A percentile compares a stretch with the other conserved stretches of the same genome.
These are phyloP conservation scores for Tragelaphus scriptus DNA, from an alignment of 2,113 vertebrate species.

Conservation along the genomic window DNA sequence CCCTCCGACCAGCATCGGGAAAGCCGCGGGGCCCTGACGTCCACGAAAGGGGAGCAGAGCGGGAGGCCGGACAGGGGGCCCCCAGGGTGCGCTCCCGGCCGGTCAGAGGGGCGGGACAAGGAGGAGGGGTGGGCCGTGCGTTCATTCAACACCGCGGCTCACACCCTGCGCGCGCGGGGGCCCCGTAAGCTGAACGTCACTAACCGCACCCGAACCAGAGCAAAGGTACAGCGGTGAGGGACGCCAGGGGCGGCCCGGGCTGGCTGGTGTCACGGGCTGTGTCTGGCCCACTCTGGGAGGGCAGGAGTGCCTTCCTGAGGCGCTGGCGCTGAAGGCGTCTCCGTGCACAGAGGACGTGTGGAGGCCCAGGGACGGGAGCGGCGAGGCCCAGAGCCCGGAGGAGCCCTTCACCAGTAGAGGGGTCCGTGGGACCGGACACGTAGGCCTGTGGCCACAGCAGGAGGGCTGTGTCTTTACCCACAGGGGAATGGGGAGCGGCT, in stretches of 20 bases:
- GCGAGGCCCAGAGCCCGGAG: not conserved
- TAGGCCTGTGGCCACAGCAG: not conserved
- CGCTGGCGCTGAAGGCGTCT: not conserved
- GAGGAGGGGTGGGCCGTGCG: rapidly evolving
- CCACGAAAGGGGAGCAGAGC: not conserved
- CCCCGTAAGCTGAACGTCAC: not conserved
- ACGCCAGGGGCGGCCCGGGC: not conserved
- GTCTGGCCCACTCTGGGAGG: not conserved
- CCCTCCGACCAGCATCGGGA: not conserved
- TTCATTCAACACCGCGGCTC: not conserved
- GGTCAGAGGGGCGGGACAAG: not conserved
- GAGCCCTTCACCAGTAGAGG: not conserved
- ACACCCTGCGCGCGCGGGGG: rapidly evolving
- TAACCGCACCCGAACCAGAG: not conserved
- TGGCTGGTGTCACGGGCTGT: not conserved
- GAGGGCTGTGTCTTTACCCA: not conserved
- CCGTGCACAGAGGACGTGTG: not conserved
- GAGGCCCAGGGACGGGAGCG: not conserved
- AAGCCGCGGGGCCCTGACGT: not conserved
- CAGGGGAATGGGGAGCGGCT: not conserved
- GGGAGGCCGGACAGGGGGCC: not conserved
- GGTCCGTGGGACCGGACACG: not conserved
- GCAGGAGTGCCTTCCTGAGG: not conserved
- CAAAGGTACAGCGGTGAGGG: not conserved
- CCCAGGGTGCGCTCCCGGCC: not conserved